Base-by-base conservation (phyloP, 1,140 invertebrate species). In the Trachelipus rathkii region DNA sequence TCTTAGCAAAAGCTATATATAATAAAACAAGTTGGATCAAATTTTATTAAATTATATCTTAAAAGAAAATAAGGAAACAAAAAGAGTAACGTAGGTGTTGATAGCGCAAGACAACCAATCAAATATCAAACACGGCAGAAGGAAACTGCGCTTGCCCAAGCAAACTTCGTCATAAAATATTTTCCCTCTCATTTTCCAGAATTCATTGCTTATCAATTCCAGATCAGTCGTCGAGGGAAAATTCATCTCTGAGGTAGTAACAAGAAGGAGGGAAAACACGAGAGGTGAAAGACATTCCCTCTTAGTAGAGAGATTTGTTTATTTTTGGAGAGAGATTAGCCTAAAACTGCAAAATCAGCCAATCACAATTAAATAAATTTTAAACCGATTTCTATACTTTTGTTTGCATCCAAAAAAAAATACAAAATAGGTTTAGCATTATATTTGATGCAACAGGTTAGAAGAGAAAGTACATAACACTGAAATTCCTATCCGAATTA, bases 1-100 rank as follows among this genome's bases (percentile, higher is more conserved):
- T 67, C 73, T 68, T 75, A 75, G 73, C 73, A 73, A 10, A 15
- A 75, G 69, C 23, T n/a, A 71, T 44, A n/a, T n/a, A n/a, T n/a
- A n/a, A n/a, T n/a, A n/a, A 71, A 44, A n/a, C 9, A 15, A 13
- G 43, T 23, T 44, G 23, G 23, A 15, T n/a, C n/a, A 21, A 24
- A 44, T 71, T 24, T 11, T 13, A 33, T 21, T 15, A 21, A 24
- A 24, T 15, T 15, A 44, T 33, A 15, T 23, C 9, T 44, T 44
- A 71, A 44, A 71, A 11, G 13, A 9, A 24, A 24, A 44, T 4
- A 24, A 7, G 13, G 43, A 24, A 24, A 44, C 13, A 24, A 7
- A 15, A 71, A 24, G 43, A 71, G 23, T 24, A 24, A 24, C 11
- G 23, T 23, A 71, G 23, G 23, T 71, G 11, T 13, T 71, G 13